These are phyloP conservation scores for Erithacus rubecula DNA, from an alignment of 2,797 vertebrate genomes.

Conservation along the genomic window DNA sequence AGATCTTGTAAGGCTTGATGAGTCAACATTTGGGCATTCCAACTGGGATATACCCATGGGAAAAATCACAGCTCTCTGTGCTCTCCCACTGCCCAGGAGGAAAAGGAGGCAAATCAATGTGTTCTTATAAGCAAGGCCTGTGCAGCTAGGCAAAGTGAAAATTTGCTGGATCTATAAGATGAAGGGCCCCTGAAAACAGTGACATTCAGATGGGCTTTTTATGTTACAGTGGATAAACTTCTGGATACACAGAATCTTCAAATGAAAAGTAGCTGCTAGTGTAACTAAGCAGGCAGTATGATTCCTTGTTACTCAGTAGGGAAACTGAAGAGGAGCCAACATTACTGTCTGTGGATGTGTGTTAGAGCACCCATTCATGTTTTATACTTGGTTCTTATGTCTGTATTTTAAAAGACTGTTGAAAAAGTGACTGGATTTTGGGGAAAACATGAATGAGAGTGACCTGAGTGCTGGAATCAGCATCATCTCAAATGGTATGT, in stretches of 20 bases:
- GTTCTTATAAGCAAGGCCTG: neutral
- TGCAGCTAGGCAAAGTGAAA: neutral
- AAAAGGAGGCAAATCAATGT: neutral
- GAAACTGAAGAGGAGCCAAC: neutral
- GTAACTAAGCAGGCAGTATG: neutral
- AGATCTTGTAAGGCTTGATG: neutral
- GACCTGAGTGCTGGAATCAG: neutral
- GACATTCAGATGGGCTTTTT: neutral
- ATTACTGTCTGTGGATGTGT: neutral
- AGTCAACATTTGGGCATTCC: neutral
- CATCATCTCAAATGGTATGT: neutral
- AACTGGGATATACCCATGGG: neutral
- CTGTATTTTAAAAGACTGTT: neutral
- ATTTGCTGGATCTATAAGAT: neutral
- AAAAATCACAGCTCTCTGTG: neutral
- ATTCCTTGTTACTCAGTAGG: neutral
- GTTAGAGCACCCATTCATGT: neutral
- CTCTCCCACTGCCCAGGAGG: neutral
- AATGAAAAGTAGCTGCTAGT: neutral
- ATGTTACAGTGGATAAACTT: neutral
- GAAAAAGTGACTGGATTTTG: neutral
- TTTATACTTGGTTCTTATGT: neutral
- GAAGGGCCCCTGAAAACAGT: neutral
- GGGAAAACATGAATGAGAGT: neutral
- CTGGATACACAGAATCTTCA: neutral